Evolutionary conservation across 2,888 invertebrate genomes (phyloP).

Genomic region (Abrostola tripartita): DNA sequence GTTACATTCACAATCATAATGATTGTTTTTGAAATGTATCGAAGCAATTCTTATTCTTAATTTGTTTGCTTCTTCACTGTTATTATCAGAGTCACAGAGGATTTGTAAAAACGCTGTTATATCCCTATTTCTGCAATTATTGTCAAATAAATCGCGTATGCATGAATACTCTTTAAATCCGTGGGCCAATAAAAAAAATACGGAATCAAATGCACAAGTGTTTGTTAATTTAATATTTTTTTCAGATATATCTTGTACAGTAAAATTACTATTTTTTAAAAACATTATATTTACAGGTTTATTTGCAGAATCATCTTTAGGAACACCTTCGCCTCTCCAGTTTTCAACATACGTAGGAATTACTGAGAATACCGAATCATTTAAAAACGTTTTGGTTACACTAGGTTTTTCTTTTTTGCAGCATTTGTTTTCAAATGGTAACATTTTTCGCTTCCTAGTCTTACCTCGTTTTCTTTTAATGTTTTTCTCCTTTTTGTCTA

Average conservation of each 20-base stretch:
- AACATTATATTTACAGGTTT: conserved; percentile 37
- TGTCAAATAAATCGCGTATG: conserved; percentile 39
- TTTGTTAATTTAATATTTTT: conserved; percentile 36
- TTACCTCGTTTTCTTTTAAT: conserved; percentile 38
- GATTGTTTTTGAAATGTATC: conserved; percentile 34
- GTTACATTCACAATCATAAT: conserved; percentile 36
- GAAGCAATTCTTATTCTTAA: conserved; percentile 41
- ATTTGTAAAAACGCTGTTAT: conserved; percentile 43
- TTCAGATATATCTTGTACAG: conserved; percentile 28
- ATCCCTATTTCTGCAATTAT: conserved; percentile 37
- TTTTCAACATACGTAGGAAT: conserved; percentile 41
- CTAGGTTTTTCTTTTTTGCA: conserved; percentile 37
- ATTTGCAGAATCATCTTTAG: conserved; percentile 39
- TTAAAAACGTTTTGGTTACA: conserved; percentile 39
- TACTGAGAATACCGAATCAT: conserved; percentile 38
- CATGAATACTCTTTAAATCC: conserved; percentile 38
- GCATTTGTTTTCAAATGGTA: conserved; percentile 34
- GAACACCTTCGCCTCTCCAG: conserved; percentile 37
- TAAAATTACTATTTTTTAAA: conserved; percentile 37
- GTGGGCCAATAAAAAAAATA: conserved; percentile 37
- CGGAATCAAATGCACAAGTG: conserved; percentile 38
- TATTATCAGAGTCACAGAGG: conserved; percentile 35
- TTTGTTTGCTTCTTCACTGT: conserved; percentile 37
- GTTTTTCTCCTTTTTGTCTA: conserved; percentile 36
- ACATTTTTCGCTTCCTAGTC: conserved; percentile 37